Evolutionary conservation across 2,888 invertebrate genomes (phyloP), one percentile per base, ranked within the genome.

Genomic region (Desoria tigrina): DNA sequence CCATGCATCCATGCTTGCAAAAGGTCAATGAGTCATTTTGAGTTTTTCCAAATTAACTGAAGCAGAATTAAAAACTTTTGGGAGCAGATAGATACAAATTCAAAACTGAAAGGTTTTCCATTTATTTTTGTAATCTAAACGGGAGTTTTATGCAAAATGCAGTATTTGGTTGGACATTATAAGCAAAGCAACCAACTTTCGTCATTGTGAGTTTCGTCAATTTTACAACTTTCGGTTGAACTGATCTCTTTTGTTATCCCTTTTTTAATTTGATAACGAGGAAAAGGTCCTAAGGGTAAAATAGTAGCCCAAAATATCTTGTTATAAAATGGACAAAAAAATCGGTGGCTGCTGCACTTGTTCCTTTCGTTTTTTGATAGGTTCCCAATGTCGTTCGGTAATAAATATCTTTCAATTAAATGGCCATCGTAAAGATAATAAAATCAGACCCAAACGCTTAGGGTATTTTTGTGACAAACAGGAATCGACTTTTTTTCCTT

Each of bases 361-460:
- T 42, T 42, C 57, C 37, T 58, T 39, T 42, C 24, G 21, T 45
- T 42, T 42, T 42, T 49, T 26, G 28, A 18, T 28, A 7, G 51
- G 23, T 45, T 49, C 18, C 24, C n/a, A 49, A 58, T 27, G n/a
- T 26, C 21, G 58, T 42, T 7, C 18, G 11, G 23, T n/a, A 42
- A 58, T 45, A 58, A 45, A 58, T 58, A 58, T 58, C 58, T 49
- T 58, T 58, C 58, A 58, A 58, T 58, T 58, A 58, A 58, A 58
- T 58, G 58, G 58, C 58, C 58, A 39, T 58, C 58, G 58, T 49
- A 42, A 58, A 58, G 58, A 58, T 58, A 58, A 58, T 58, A 42
- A 58, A 58, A 58, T 58, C 58, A 58, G 42, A 58, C 58, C 58
- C 58, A 45, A 57, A 51, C 23, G 45, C 45, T 45, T 45, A 45